phyloP scores from a whole-genome alignment of 1,140 invertebrate species.

The Drosophila triauraria region DNA sequence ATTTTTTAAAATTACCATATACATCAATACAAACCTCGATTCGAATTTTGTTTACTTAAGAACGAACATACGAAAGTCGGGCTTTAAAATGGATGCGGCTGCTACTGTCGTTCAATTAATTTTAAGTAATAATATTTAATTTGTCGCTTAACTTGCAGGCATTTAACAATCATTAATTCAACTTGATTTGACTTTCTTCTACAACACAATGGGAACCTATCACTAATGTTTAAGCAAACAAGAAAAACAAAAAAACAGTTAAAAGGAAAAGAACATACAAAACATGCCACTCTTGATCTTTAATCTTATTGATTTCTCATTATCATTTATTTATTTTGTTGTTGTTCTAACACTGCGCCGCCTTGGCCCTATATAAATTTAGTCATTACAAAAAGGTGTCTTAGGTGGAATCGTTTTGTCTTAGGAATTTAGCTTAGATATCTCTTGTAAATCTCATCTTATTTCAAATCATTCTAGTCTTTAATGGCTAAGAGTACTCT shows the following conservation, averaged over 20 bases:
- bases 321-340: slow-evolving; percentile 50
- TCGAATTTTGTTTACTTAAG: slow-evolving; percentile 63
- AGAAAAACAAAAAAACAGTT: slow-evolving; percentile 4
- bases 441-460: slow-evolving; percentile 70
- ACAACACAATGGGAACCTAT: slow-evolving; percentile 21
- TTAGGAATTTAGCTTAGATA: slow-evolving; percentile 84
- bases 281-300: slow-evolving; percentile 57
- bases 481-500: slow-evolving; percentile 71
- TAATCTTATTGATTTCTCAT: slow-evolving; percentile 46
- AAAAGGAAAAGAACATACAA: slow-evolving; percentile 53
- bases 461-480: slow-evolving; percentile 83
- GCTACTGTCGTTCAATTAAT: slow-evolving; percentile 30
- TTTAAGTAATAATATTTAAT: slow-evolving; percentile 36
- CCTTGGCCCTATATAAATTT: slow-evolving; percentile 72
- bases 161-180: slow-evolving; percentile 55
- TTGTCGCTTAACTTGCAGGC: slow-evolving; percentile 39
- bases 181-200: slow-evolving; percentile 34
- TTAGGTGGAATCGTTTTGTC: slow-evolving; percentile 83
- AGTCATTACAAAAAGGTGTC: slow-evolving; percentile 80
- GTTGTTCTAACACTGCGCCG: slow-evolving; percentile 39
- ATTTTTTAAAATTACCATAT: slow-evolving; percentile 74
- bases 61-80: slow-evolving; percentile 56
- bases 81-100: slow-evolving; percentile 36
- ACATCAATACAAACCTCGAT: slow-evolving; percentile 72
- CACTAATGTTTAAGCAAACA: slow-evolving; percentile 13